phyloP scores from a whole-genome alignment of 2,888 invertebrate genomes.

The Napeogenes sylphis region DNA sequence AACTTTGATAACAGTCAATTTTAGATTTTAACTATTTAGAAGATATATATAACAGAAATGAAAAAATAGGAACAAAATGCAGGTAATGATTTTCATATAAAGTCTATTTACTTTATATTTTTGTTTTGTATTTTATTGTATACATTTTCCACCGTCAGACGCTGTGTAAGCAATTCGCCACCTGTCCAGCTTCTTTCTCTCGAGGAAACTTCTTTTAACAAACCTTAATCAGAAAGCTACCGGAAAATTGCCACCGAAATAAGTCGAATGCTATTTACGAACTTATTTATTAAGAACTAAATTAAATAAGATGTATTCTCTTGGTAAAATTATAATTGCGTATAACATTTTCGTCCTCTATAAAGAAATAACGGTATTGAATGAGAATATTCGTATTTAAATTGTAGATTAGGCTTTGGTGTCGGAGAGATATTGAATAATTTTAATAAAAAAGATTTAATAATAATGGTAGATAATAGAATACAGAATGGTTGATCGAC shows the following conservation, averaged over 20 bases:
- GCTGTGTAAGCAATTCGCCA: slow-evolving; percentile 24
- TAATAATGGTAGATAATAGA: too few species aligned
- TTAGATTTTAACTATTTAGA: too few species aligned
- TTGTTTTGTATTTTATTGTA: not conserved
- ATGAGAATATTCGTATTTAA: too few species aligned
- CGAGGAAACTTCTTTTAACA: slow-evolving; percentile 24
- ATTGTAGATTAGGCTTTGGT: too few species aligned
- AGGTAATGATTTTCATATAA: not conserved
- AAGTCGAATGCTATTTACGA: slow-evolving; percentile 10
- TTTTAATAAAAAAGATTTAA: too few species aligned
- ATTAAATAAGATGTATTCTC: not conserved
- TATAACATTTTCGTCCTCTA: too few species aligned
- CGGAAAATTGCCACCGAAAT: slow-evolving; percentile 6
- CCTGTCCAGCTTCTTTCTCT: slow-evolving; percentile 23
- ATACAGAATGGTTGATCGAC: too few species aligned
- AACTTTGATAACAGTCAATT: too few species aligned
- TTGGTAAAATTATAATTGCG: too few species aligned
- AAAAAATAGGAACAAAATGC: not conserved
- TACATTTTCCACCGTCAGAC: slow-evolving; percentile 22
- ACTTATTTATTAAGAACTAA: not conserved
- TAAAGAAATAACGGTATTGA: too few species aligned
- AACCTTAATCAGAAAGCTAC: slow-evolving; percentile 18
- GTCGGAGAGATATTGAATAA: too few species aligned
- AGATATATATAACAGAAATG: too few species aligned
- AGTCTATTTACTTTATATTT: not conserved